A percentile compares a stretch with the other conserved stretches of the same genome.
phyloP scores from a whole-genome alignment of 2,888 invertebrate genomes.

The Athrips mouffetella region DNA sequence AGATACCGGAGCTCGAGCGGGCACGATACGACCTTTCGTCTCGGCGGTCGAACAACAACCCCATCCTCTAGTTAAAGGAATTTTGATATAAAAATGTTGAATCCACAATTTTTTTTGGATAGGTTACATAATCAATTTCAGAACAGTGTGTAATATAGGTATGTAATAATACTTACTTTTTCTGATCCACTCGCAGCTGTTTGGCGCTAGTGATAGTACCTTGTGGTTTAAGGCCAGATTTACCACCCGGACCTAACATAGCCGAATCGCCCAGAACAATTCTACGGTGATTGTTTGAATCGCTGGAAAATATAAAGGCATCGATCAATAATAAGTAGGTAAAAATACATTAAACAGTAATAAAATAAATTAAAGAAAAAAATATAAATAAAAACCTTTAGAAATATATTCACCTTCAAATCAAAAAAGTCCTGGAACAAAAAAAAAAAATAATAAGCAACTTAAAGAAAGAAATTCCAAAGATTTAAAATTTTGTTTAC shows the following conservation, averaged over 20 bases:
- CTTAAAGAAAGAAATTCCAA: neutral
- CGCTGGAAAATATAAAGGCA: slow-evolving; percentile 75
- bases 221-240: slow-evolving; percentile 88
- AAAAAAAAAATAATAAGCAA: neutral
- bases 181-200: slow-evolving; percentile 92
- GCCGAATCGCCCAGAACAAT: slow-evolving; percentile 95
- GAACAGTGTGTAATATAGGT: too few relatives aligned
- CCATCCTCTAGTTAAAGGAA: too few relatives aligned
- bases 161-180: slow-evolving; percentile 83
- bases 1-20: too few relatives aligned
- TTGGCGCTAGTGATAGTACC: slow-evolving; percentile 93
- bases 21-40: too few relatives aligned
- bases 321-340: neutral
- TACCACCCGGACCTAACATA: slow-evolving; percentile 89
- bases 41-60: too few relatives aligned
- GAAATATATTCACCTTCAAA: neutral
- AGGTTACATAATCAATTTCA: too few relatives aligned
- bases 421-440: neutral
- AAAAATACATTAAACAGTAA: neutral
- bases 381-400: neutral
- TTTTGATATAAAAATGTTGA: too few relatives aligned
- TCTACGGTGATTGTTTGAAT: slow-evolving; percentile 94
- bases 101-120: too few relatives aligned
- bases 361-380: neutral
- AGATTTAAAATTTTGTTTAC: too few relatives aligned